Evolutionary conservation across 2,888 invertebrate genomes (phyloP), one percentile per base, ranked within the genome.

Genomic region (Leucoptera coffeella): DNA sequence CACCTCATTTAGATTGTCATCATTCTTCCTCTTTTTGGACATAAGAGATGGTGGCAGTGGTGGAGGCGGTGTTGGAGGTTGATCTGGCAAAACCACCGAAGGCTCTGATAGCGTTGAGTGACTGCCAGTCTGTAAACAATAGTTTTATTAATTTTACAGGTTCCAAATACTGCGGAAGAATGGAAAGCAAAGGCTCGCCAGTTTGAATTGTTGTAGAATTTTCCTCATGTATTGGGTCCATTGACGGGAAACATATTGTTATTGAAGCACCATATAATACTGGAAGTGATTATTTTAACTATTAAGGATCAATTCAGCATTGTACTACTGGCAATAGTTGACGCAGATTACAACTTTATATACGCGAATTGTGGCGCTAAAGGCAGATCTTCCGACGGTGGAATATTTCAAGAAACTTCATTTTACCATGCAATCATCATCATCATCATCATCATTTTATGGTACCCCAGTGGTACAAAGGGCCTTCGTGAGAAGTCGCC

Each of bases 381-480:
- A n/a, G 38, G 40, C 11, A 23, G 30, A 26, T 38, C 35, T 13
- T 38, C 39, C 14, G 38, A 42, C 33, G 32, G 38, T 35, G 40
- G 39, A 37, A 22, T 41, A 30, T 41, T 38, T 30, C 37, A 36
- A 19, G 37, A 38, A 32, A 38, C 39, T 14, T 6, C 33, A 19
- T 38, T 40, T 36, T 38, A 38, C 30, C 30, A 38, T 22, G 35
- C 35, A 32, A 30, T 39, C 25, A n/a, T n/a, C n/a, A n/a, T n/a
- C n/a, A n/a, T n/a, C n/a, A n/a, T n/a, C n/a, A n/a, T n/a, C n/a
- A n/a, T n/a, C n/a, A n/a, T n/a, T n/a, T n/a, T n/a, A n/a, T n/a
- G n/a, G n/a, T n/a, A n/a, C n/a, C n/a, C n/a, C n/a, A n/a, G n/a
- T n/a, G n/a, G n/a, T n/a, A n/a, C n/a, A n/a, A n/a, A n/a, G n/a